Percentiles rank a stretch among this genome's conserved stretches.
Conservation (phyloP, 2,113 vertebrate genomes). For the Clarias gariepinus region DNA sequence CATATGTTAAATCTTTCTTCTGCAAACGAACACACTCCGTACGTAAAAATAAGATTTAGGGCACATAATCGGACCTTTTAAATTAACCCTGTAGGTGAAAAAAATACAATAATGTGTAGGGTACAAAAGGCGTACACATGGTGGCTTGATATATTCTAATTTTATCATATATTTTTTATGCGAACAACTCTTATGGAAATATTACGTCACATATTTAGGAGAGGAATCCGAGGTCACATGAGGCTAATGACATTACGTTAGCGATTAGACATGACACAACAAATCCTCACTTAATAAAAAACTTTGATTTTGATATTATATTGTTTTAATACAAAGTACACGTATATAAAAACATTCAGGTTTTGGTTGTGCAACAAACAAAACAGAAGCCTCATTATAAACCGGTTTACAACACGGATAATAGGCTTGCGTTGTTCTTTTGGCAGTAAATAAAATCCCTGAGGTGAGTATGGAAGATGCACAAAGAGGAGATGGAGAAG, state of each 20-base stretch:
- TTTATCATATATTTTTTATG: no score
- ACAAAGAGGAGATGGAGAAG: not conserved
- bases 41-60: not conserved
- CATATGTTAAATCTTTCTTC: no score
- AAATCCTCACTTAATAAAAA: not conserved
- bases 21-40: not conserved
- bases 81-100: not conserved
- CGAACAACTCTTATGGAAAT: not conserved
- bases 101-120: no score
- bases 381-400: slow-evolving; percentile 5
- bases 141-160: not conserved
- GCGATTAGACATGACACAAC: not conserved
- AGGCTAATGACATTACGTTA: not conserved
- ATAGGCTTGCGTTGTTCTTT: not conserved
- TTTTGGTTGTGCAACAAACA: not conserved
- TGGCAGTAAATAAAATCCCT: slow-evolving; percentile 18
- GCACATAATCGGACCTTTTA: not conserved
- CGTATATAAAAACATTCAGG: not conserved
- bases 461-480: slow-evolving; percentile 5
- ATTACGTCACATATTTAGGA: not conserved
- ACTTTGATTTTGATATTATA: not conserved
- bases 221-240: not conserved
- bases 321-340: not conserved
- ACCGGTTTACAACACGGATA: not conserved
- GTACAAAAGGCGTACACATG: not conserved